These are phyloP conservation scores for Ephialtes manifestator DNA, from an alignment of 2,888 invertebrate genomes.

Conservation along the genomic window DNA sequence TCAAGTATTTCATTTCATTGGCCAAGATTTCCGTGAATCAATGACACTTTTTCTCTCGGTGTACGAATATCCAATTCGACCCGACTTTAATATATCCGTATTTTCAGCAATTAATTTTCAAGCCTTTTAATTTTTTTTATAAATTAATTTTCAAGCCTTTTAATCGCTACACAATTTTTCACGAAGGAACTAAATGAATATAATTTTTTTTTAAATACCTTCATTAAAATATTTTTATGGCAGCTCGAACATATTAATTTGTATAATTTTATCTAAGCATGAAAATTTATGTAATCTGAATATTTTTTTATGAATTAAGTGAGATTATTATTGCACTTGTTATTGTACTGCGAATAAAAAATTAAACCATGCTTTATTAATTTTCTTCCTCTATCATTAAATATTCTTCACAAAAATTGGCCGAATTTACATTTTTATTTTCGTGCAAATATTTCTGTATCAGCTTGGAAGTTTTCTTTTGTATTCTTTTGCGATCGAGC, in stretches of 20 bases:
- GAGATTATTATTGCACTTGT: constrained; percentile 23
- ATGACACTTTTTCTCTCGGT: too few species aligned
- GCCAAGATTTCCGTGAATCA: too few species aligned
- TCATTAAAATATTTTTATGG: neutral
- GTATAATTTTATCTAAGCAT: neutral
- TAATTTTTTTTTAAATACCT: neutral
- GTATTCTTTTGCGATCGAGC: too few species aligned
- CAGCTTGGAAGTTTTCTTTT: too few species aligned
- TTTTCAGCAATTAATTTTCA: neutral
- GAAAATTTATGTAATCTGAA: neutral
- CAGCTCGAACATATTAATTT: neutral
- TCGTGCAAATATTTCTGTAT: too few species aligned
- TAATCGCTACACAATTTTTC: neutral
- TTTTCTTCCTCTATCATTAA: too few species aligned
- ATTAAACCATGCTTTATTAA: too few species aligned
- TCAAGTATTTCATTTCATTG: too few species aligned
- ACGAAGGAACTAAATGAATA: neutral
- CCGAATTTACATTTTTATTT: too few species aligned
- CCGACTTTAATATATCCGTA: neutral
- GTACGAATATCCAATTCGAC: constrained; percentile 15
- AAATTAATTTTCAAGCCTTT: neutral
- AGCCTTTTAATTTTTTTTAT: constrained; percentile 2
- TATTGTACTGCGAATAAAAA: too few species aligned
- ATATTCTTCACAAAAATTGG: too few species aligned
- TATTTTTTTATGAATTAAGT: neutral